Evolutionary conservation across 1,140 invertebrate species (phyloP).

Genomic region (Chrysoperla carnea): DNA sequence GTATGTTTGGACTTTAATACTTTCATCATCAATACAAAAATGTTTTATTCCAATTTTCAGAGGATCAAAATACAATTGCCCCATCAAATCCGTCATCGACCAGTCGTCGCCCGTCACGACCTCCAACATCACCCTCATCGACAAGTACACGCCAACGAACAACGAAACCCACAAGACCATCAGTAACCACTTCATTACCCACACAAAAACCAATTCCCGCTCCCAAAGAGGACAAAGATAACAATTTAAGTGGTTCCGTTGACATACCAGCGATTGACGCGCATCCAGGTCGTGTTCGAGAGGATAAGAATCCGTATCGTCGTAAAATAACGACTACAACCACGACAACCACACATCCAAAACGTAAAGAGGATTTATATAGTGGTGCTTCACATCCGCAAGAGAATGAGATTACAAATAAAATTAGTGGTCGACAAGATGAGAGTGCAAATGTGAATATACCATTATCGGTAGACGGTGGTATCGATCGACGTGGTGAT

Average conservation of each 20-base stretch:
- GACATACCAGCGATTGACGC: constrained; percentile 12
- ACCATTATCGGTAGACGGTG: constrained; percentile 44
- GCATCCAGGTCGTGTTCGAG: constrained; percentile 20
- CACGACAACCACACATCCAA: constrained; percentile 6
- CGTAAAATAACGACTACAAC: neutral
- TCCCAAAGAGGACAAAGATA: no score
- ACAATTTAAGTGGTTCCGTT: neutral
- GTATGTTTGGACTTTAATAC: no score
- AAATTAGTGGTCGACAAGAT: constrained; percentile 25
- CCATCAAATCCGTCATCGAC: neutral
- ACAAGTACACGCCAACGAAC: constrained; percentile 13
- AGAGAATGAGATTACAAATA: constrained; percentile 36
- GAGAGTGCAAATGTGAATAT: constrained; percentile 44
- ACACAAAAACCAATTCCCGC: neutral
- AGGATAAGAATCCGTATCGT: constrained; percentile 7
- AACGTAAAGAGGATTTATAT: constrained; percentile 1
- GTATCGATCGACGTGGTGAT: constrained; percentile 30
- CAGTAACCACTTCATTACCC: constrained; percentile 15
- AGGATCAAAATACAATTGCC: constrained; percentile 14
- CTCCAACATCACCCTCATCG: neutral
- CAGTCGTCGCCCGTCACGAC: no score
- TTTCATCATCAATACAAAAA: no score
- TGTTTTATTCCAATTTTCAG: no score
- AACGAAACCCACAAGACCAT: constrained; percentile 15
- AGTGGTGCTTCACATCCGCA: constrained; percentile 21